These are phyloP conservation scores for Drosophila merina DNA, from an alignment of 2,888 invertebrate genomes.

Conservation along the genomic window DNA sequence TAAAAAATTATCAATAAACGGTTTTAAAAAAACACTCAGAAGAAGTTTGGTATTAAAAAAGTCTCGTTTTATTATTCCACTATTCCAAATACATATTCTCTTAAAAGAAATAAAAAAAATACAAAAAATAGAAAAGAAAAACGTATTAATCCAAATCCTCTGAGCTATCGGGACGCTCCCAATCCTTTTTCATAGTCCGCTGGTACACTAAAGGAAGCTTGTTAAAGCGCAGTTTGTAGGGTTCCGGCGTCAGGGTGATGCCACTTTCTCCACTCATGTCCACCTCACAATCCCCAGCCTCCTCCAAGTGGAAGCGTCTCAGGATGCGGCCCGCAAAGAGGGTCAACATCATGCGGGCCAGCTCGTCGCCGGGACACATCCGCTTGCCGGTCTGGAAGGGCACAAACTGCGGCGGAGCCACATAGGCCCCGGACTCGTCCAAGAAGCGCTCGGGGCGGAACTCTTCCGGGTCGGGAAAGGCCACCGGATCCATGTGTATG, in stretches of 20 bases:
- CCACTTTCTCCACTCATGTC: constrained; percentile 90
- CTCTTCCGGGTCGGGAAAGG: constrained; percentile 88
- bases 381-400: constrained; percentile 95
- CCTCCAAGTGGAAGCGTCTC: constrained; percentile 85
- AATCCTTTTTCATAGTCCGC: not conserved
- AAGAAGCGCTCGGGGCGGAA: constrained; percentile 90
- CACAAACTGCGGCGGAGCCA: constrained; percentile 89
- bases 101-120: constrained; percentile 13
- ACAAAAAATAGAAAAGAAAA: not conserved
- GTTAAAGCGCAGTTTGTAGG: constrained; percentile 82
- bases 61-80: not conserved
- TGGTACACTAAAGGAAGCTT: constrained; percentile 1
- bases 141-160: constrained; percentile 1
- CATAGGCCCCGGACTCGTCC: constrained; percentile 86
- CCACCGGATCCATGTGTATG: constrained; percentile 88
- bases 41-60: not conserved
- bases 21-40: no score
- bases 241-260: constrained; percentile 89
- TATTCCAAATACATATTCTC: constrained; percentile 2
- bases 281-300: constrained; percentile 73
- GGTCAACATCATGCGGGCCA: constrained; percentile 89
- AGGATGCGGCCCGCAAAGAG: constrained; percentile 88
- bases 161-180: not conserved
- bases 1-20: no score
- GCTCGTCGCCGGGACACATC: constrained; percentile 93